Base-by-base conservation (phyloP, 2,797 vertebrate species). In the Adelosebastes latens region DNA sequence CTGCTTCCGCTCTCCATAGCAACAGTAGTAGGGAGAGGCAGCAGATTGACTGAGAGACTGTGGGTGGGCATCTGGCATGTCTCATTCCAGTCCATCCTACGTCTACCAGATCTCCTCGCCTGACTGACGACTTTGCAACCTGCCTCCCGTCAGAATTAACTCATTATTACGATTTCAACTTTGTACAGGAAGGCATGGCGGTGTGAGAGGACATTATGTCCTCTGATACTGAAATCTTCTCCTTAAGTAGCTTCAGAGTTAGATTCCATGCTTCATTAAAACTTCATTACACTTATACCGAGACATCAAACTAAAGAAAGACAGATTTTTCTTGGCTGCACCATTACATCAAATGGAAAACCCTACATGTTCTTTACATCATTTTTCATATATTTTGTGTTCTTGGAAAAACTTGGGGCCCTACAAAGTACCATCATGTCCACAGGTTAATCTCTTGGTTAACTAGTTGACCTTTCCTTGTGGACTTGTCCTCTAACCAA, bases 41-140 rank as follows among this genome's bases (percentile, higher is more conserved):
- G 92, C 89, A 92, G 91, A 92, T 89, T 92, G 93, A 90, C 81
- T 87, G 95, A 93, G 93, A 95, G 95, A 95, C 93, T 53, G 95
- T 93, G 90, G 94, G 95, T 82, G 94, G 90, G 92, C 89, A 82
- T 90, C 87, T 91, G 91, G 87, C 66, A 39, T 87, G 86, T 60
- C 77, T 91, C 81, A 80, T 77, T 81, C 78, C 78, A 76, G 81
- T 73, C 84, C 90, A 2, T 87, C 88, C 89, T 92, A 92, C 89
- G 87, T 94, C 91, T 93, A 71, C 62, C 81, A 90, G 88, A 94
- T 91, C 87, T 84, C 85, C 80, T 78, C 29, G 49, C 65, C 60
- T 93, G 88, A 94, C 89, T 89, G 84, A 90, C 22, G 6, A 66
- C 75, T 89, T 91, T 91, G 92, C 88, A 85, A 75, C 39, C 3